Conservation (phyloP, 2,888 invertebrate species). For the Lamellibrachia satsuma region DNA sequence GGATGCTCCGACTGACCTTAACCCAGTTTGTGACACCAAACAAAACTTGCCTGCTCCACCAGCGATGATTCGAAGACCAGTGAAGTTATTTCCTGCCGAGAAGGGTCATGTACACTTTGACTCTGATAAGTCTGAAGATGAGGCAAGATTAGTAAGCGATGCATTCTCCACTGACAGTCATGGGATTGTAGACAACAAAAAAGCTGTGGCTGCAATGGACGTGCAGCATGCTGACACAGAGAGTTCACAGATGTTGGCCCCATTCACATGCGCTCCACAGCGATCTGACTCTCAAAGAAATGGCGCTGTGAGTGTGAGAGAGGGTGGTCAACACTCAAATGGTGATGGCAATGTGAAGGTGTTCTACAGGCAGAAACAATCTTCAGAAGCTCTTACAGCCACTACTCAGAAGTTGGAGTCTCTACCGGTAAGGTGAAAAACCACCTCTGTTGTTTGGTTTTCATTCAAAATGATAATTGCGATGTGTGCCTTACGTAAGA, state of each 20-base stretch:
- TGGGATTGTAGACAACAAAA: not conserved
- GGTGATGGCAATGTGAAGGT: not conserved
- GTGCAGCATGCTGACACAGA: not conserved
- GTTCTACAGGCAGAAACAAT: not conserved
- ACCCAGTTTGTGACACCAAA: not conserved
- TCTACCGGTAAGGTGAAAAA: not conserved
- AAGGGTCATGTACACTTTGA: not conserved
- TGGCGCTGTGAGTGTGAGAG: not conserved
- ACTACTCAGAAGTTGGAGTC: not conserved
- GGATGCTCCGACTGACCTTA: not conserved
- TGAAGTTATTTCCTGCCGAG: not conserved
- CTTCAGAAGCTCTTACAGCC: not conserved
- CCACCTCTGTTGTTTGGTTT: not conserved
- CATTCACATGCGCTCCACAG: not conserved
- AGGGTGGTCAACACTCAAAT: not conserved
- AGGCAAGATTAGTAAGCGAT: not conserved
- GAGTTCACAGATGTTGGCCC: not conserved
- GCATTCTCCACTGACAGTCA: not conserved
- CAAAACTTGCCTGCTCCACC: not conserved
- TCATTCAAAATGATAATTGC: not conserved
- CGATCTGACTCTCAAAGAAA: not conserved
- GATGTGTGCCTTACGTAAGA: not conserved
- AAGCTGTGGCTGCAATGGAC: not conserved
- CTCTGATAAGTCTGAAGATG: not conserved
- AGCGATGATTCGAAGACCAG: not conserved